These are phyloP conservation scores for Paramuricea clavata DNA, from an alignment of 92 coral and sea anemone genomes.

Conservation along the genomic window DNA sequence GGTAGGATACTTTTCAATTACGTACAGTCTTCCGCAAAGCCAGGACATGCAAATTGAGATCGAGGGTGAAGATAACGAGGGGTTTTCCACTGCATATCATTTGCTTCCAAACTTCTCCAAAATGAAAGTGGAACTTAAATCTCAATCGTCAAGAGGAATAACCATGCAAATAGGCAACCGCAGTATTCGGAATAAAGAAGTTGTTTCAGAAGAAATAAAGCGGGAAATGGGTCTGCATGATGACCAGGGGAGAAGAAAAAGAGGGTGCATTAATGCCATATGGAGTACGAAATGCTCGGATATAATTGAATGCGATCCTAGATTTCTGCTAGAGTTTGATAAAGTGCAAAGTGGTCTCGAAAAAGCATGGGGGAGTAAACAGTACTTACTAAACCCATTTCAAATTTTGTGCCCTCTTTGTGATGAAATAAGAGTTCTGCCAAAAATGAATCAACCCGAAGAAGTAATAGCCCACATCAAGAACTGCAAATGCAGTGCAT, in stretches of 20 bases:
- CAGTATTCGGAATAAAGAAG: neutral
- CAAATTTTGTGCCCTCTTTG: constrained; percentile 70
- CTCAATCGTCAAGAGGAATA: neutral
- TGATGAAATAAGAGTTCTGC: constrained; percentile 49
- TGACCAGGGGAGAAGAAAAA: constrained; percentile 50
- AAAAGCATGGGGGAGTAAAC: constrained; percentile 46
- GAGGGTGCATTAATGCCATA: constrained; percentile 59
- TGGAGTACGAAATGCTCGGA: constrained; percentile 61
- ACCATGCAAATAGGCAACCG: neutral
- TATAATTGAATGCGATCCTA: constrained; percentile 60
- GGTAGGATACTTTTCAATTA: constrained; percentile 40
- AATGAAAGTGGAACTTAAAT: constrained; percentile 11
- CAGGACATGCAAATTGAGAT: constrained; percentile 50
- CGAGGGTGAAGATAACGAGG: constrained; percentile 40
- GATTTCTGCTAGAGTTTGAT: constrained; percentile 69
- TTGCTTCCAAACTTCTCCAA: constrained; percentile 52
- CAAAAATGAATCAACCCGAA: constrained; percentile 52
- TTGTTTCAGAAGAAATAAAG: constrained; percentile 52
- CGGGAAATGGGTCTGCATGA: constrained; percentile 73
- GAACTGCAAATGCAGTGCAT: neutral
- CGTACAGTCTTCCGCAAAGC: constrained; percentile 54
- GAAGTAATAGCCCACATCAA: constrained; percentile 48
- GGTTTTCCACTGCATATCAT: constrained; percentile 36
- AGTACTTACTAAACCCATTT: constrained; percentile 62
- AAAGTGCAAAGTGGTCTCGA: constrained; percentile 59